These are phyloP conservation scores for Zygaena filipendulae DNA, from an alignment of 2,888 invertebrate genomes.

Conservation along the genomic window DNA sequence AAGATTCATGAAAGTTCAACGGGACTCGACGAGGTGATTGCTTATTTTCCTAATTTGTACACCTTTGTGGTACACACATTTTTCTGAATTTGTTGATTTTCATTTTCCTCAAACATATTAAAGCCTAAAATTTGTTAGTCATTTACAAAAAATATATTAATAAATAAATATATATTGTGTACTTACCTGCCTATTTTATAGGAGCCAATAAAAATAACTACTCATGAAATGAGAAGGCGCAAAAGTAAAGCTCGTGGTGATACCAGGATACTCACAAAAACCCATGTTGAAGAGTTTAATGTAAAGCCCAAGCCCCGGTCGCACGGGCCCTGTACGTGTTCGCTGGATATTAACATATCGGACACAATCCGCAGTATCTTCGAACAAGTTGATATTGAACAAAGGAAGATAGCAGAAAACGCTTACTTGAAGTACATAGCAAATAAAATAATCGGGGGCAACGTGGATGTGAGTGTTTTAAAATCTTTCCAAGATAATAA, in stretches of 20 bases:
- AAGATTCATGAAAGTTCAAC: constrained; percentile 23
- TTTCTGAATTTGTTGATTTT: too few species aligned
- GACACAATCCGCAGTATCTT: constrained; percentile 56
- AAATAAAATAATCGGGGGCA: constrained; percentile 40
- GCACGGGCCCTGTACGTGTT: constrained; percentile 50
- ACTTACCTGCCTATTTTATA: too few species aligned
- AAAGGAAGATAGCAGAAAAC: constrained; percentile 44
- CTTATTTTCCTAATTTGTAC: too few species aligned
- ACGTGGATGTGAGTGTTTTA: constrained; percentile 44
- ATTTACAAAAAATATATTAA: too few species aligned
- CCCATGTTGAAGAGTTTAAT: constrained; percentile 44
- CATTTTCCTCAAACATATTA: too few species aligned
- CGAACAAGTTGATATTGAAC: constrained; percentile 51
- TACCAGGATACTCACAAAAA: constrained; percentile 38
- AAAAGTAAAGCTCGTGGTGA: constrained; percentile 24
- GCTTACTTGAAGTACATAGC: constrained; percentile 49
- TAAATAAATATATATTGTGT: too few species aligned
- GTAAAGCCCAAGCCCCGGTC: constrained; percentile 35
- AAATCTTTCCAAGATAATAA: too few species aligned
- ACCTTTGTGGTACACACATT: too few species aligned
- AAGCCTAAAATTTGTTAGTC: too few species aligned
- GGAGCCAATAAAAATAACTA: constrained; percentile 33
- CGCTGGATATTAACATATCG: constrained; percentile 44
- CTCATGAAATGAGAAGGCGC: constrained; percentile 26
- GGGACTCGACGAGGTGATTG: constrained; percentile 34